Evolutionary conservation across 2,797 vertebrate species (phyloP), one percentile per base, ranked within the genome.

Genomic region (Tragelaphus oryx): DNA sequence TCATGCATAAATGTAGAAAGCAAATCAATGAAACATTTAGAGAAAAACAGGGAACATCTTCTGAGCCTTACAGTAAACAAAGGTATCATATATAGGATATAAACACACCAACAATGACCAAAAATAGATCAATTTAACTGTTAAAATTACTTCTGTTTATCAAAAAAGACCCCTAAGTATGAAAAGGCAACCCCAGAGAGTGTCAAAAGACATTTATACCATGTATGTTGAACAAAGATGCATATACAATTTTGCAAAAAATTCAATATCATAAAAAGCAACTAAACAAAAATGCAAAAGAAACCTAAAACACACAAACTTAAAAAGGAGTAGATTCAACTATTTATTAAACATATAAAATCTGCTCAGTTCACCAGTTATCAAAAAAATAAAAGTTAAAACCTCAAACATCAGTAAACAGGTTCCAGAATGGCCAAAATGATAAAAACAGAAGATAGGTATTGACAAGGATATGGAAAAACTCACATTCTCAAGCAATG

Each of bases 91-190:
- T 90, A 55, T 3, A 71, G 6, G 1, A 37, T n/a, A 85, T 76
- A 83, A 86, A 87, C 50, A 87, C 12, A 89, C 5, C 12, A 46
- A 71, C 4, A 89, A 89, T 93, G 48, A 78, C 33, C 17, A 71
- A 44, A 94, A 79, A 82, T 44, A 24, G 33, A 50, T 12, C 52
- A 52, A 74, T 81, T 79, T 79, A 62, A 74, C 74, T 46, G 16
- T 83, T 89, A 89, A 90, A 89, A 60, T 89, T 60, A 81, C 24
- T 71, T 80, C 33, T 93, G 55, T 41, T 79, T 88, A 85, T 71
- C 37, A 82, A 86, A 48, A 91, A 13, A 89, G 5, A 83, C 2
- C 1, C 68, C 78, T 87, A 59, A 48, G 12, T 60, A 37, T 54
- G 30, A 80, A 91, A 81, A 71, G 48, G 9, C 11, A 83, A 79